phyloP scores from a whole-genome alignment of 2,888 invertebrate genomes.

The Leucania comma region DNA sequence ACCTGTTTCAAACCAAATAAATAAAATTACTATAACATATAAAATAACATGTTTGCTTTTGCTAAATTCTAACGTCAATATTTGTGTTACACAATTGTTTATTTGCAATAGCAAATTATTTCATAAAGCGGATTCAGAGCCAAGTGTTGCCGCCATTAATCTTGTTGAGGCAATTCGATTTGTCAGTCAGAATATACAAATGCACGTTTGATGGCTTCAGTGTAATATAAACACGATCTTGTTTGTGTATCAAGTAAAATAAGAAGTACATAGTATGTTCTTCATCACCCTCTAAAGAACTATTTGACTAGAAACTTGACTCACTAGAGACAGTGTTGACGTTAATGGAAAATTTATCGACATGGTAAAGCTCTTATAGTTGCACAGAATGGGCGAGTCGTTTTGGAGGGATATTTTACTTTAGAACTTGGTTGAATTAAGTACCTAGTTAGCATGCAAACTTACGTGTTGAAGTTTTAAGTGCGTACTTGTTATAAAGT shows the following conservation, averaged over 20 bases:
- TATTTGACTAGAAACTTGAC: constrained; percentile 39
- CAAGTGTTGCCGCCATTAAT: constrained; percentile 74
- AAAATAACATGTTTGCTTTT: constrained; percentile 18
- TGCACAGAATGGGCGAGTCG: constrained; percentile 52
- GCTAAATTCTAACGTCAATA: constrained; percentile 31
- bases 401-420: constrained; percentile 49
- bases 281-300: constrained; percentile 24
- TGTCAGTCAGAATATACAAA: constrained; percentile 68
- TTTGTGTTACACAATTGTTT: constrained; percentile 50
- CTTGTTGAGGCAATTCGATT: constrained; percentile 68
- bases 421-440: constrained; percentile 41
- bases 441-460: constrained; percentile 55
- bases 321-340: constrained; percentile 51
- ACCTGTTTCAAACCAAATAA: constrained; percentile 86
- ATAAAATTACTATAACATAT: constrained; percentile 17
- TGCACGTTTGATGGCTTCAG: constrained; percentile 54
- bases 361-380: constrained; percentile 70
- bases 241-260: constrained; percentile 20
- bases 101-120: constrained; percentile 55
- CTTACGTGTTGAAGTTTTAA: constrained; percentile 45
- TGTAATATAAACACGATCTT: constrained; percentile 30
- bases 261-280: constrained; percentile 1
- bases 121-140: constrained; percentile 66
- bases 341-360: constrained; percentile 73
- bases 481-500: constrained; percentile 34